Evolutionary conservation across 2,113 vertebrate species (phyloP), one percentile per base, ranked within the genome.

Genomic region (Lophius piscatorius): DNA sequence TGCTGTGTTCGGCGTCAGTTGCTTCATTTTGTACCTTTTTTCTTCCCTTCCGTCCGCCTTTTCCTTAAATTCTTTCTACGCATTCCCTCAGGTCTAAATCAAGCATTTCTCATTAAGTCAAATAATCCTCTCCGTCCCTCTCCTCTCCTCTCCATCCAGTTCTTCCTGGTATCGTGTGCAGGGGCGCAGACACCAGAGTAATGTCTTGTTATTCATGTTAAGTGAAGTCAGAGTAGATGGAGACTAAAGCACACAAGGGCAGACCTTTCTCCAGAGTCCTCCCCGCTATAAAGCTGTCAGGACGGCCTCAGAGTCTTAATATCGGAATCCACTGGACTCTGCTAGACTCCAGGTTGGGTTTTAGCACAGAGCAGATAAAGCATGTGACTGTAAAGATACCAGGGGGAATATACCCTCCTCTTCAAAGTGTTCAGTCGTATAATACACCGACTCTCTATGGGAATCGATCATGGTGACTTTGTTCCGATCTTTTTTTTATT

Each of bases 151-250:
- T 10, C 39, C 36, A 12, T 41, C 44, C 0, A 20, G 36, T 18
- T 14, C 50, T 56, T 57, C 50, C 49, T 61, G 66, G 72, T 72
- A 70, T 61, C 58, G 62, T 57, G 45, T 77, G 61, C 68, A 64
- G 76, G 21, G 76, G 74, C 70, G 74, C 44, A 70, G 78, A 71
- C 17, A 38, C 49, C 44, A 78, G 74, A 52, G 74, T 87, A 72
- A 78, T 73, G 68, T 64, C 63, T 69, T 75, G 78, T 82, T 79
- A 84, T 81, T 82, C 76, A 74, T 73, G 81, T 76, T 12, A 57
- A 77, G 76, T 74, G 73, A 73, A 49, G 57, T 34, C 64, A 60
- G 74, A 68, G 61, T 52, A 51, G 67, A 78, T 64, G 35, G 59
- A 79, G 76, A 74, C 48, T 51, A 51, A 56, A 62, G 72, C 51